phyloP scores from a whole-genome alignment of 2,797 vertebrate species.

The Anolis apletophallus region DNA sequence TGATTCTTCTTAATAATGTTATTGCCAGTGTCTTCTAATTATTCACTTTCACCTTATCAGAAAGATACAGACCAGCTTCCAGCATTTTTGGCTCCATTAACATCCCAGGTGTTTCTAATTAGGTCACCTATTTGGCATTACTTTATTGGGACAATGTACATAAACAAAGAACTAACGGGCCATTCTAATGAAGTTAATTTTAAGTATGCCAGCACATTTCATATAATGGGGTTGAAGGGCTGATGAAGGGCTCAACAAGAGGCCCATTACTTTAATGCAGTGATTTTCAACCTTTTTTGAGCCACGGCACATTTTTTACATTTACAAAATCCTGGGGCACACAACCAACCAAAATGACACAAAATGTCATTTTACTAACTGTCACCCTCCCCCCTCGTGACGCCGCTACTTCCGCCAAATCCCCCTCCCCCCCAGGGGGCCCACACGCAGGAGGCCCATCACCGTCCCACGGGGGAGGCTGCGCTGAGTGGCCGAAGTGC shows the following conservation, averaged over 20 bases:
- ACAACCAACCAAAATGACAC: no score
- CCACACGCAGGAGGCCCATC: no score
- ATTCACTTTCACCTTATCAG: constrained; percentile 27
- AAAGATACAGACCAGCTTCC: constrained; percentile 40
- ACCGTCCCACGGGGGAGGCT: no score
- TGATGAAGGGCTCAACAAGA: neutral
- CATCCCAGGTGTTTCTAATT: constrained; percentile 41
- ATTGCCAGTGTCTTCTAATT: constrained; percentile 34
- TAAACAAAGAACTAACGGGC: constrained; percentile 17
- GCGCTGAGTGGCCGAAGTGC: no score
- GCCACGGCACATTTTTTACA: no score
- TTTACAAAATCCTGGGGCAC: no score
- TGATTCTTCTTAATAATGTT: neutral
- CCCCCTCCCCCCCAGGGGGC: no score
- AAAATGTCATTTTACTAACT: no score
- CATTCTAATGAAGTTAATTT: constrained; percentile 1
- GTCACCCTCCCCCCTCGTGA: no score
- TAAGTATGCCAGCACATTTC: neutral
- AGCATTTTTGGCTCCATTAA: constrained; percentile 31
- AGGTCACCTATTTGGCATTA: constrained; percentile 36
- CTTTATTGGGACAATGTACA: constrained; percentile 2
- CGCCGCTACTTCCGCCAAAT: no score
- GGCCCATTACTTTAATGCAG: no score
- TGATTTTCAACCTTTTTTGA: no score
- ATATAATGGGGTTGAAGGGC: neutral